phyloP scores from a whole-genome alignment of 2,888 invertebrate genomes.

The Acleris emargana region DNA sequence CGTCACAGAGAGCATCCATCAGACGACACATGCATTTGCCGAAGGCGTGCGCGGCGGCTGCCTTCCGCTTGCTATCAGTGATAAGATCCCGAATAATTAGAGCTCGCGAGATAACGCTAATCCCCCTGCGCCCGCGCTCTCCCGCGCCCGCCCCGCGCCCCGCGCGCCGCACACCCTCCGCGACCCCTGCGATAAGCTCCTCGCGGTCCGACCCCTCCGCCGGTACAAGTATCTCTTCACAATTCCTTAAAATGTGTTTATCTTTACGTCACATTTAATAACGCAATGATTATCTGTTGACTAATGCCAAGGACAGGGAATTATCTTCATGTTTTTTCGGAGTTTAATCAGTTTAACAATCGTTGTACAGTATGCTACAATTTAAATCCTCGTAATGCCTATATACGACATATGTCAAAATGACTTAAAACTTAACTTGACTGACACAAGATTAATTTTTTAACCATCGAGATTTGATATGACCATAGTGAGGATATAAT shows the following conservation, averaged over 20 bases:
- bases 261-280: conserved; percentile 14
- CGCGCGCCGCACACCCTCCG: conserved; percentile 14
- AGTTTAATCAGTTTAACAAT: no score
- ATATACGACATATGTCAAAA: no score
- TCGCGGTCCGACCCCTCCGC: background rate
- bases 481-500: no score
- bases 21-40: background rate
- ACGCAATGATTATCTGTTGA: conserved; percentile 1
- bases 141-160: conserved; percentile 37
- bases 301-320: conserved; percentile 5
- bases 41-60: conserved; percentile 1
- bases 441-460: no score
- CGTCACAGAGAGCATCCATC: no score
- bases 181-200: conserved; percentile 10
- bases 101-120: conserved; percentile 9
- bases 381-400: no score
- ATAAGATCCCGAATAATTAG: conserved; percentile 7
- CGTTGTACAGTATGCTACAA: no score
- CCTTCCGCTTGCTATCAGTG: background rate
- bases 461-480: no score
- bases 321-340: no score
- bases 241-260: background rate
- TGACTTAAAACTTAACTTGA: no score
- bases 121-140: conserved; percentile 15
- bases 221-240: background rate